A percentile compares a stretch with the other conserved stretches of the same genome.
Conservation (phyloP, 1,140 invertebrate genomes). For the Onthophagus taurus region DNA sequence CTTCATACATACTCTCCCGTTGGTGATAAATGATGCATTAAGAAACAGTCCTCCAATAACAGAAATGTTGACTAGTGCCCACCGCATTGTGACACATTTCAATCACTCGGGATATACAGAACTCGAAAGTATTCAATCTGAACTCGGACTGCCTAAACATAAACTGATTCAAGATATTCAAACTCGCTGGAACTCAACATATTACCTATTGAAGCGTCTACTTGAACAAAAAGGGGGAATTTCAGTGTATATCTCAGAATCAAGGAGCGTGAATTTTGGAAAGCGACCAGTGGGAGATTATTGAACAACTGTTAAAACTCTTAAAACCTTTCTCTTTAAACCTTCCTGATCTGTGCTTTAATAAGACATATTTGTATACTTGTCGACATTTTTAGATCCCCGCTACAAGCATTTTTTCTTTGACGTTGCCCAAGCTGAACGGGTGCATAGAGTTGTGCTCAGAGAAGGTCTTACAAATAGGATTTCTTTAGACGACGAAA, state of each 20-base stretch:
- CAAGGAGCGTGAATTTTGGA: constrained; percentile 1
- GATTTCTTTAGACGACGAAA: constrained; percentile 1
- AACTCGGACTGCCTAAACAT: constrained; percentile 4
- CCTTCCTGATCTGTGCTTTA: background rate
- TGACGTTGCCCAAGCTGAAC: constrained; percentile 1
- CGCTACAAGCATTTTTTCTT: constrained; percentile 1
- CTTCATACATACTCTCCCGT: constrained; percentile 1
- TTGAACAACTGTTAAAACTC: constrained; percentile 13
- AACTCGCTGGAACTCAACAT: constrained; percentile 17
- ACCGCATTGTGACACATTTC: constrained; percentile 2
- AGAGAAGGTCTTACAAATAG: constrained; percentile 1
- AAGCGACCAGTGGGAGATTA: constrained; percentile 10
- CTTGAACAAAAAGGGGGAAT: constrained; percentile 14
- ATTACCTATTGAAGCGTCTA: constrained; percentile 15
- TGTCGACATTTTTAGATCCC: background rate
- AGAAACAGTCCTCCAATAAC: background rate
- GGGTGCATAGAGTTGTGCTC: background rate
- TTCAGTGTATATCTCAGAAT: constrained; percentile 12
- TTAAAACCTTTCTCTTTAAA: constrained; percentile 14
- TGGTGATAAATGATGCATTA: constrained; percentile 2
- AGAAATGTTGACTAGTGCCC: background rate
- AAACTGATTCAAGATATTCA: constrained; percentile 16
- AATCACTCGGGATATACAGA: constrained; percentile 4
- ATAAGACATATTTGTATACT: background rate
- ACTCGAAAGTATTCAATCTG: background rate